Conservation (phyloP, 2,888 invertebrate genomes). For the Tanypteryx hageni region DNA sequence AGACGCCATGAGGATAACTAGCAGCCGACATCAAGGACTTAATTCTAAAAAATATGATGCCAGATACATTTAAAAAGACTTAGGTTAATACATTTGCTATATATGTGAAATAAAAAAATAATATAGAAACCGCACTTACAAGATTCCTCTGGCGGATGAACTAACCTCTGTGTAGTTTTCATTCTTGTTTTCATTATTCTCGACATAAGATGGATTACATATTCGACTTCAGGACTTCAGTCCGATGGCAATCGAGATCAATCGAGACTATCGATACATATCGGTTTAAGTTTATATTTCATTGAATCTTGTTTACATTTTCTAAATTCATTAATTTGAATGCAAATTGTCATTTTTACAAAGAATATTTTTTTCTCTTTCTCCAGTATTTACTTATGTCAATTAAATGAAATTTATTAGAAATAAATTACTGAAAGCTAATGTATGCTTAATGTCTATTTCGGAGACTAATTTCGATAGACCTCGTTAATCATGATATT, state of each 20-base stretch:
- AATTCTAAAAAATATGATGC: conserved; percentile 5
- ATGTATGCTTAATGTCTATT: no score
- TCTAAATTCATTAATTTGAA: not conserved
- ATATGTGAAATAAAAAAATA: not conserved
- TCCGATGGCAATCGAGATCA: conserved; percentile 4
- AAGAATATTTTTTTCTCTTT: no score
- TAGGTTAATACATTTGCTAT: not conserved
- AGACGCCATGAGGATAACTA: conserved; percentile 75
- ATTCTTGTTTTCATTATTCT: conserved; percentile 67
- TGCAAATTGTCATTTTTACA: no score
- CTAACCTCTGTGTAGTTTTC: conserved; percentile 51
- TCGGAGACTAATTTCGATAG: no score
- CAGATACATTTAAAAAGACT: conserved; percentile 16
- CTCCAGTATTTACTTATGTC: no score
- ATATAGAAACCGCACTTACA: conserved; percentile 8
- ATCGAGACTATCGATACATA: conserved; percentile 29
- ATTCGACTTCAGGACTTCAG: conserved; percentile 37
- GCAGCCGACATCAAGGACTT: conserved; percentile 72
- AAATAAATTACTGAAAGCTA: no score
- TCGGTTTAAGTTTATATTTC: conserved; percentile 5
- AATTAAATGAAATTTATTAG: no score
- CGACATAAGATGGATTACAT: conserved; percentile 65
- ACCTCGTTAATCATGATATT: no score
- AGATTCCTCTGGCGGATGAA: conserved; percentile 50
- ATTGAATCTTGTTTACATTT: not conserved